phyloP scores from a whole-genome alignment of 2,797 vertebrate species.

The Limnodromus scolopaceus region DNA sequence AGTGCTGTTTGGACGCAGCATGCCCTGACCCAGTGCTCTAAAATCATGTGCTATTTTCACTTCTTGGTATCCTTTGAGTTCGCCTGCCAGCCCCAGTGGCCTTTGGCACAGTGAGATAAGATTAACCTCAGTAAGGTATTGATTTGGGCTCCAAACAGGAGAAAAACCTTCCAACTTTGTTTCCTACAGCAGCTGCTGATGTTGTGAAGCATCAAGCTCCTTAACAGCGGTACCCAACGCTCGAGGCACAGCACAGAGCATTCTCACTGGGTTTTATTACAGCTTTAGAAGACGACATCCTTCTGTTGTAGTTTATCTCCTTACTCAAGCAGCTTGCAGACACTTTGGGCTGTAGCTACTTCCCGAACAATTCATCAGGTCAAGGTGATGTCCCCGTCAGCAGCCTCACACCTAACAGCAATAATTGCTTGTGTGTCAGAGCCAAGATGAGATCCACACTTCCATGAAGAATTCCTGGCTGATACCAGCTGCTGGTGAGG shows the following conservation, averaged over 20 bases:
- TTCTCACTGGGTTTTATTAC: neutral
- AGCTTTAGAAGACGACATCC: neutral
- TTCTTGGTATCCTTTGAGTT: neutral
- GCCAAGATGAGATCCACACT: rapidly evolving
- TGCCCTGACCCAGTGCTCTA: neutral
- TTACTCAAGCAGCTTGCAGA: neutral
- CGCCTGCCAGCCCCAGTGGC: neutral
- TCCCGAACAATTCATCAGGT: neutral
- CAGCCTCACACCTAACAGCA: neutral
- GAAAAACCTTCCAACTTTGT: neutral
- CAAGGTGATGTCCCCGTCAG: neutral
- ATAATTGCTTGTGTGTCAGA: rapidly evolving
- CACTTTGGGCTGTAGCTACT: neutral
- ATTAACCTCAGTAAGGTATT: neutral
- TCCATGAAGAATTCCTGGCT: rapidly evolving
- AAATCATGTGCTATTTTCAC: slow-evolving; percentile 21
- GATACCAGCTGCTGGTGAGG: rapidly evolving
- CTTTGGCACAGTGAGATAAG: slow-evolving; percentile 2
- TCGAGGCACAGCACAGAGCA: neutral
- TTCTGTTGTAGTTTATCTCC: neutral
- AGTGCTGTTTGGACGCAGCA: neutral
- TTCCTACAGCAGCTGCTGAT: neutral
- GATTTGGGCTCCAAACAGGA: neutral
- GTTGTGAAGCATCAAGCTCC: rapidly evolving
- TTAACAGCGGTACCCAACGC: rapidly evolving